phyloP scores from a whole-genome alignment of 2,888 invertebrate species.

The Aphidius colemani region DNA sequence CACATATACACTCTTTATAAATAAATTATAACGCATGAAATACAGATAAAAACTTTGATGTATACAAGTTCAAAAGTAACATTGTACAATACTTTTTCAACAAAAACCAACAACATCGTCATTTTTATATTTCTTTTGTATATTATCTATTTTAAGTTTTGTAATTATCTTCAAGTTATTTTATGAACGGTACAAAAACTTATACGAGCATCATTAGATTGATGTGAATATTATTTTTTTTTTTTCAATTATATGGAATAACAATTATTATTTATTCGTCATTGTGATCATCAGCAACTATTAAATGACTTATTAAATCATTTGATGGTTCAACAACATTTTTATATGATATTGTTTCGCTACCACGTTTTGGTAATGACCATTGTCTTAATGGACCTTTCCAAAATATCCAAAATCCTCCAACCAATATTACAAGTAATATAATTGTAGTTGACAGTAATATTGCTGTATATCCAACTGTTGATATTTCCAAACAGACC shows the following conservation, averaged over 20 bases:
- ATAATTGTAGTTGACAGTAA: constrained; percentile 46
- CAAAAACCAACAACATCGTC: too few relatives aligned
- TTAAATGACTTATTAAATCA: constrained; percentile 52
- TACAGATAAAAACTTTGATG: too few relatives aligned
- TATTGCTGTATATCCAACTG: constrained; percentile 41
- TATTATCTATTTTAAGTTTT: too few relatives aligned
- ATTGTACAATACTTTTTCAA: too few relatives aligned
- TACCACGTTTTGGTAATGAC: constrained; percentile 45
- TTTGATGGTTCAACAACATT: constrained; percentile 54
- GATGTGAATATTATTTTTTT: neutral
- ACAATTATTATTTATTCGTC: constrained; percentile 42
- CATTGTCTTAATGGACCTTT: constrained; percentile 46
- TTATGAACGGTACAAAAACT: too few relatives aligned
- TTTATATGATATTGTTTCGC: constrained; percentile 53
- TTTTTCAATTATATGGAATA: constrained; percentile 1
- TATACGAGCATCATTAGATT: too few relatives aligned
- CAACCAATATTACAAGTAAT: constrained; percentile 37
- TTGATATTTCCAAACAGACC: constrained; percentile 51
- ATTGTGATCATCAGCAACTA: constrained; percentile 45
- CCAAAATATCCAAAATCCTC: constrained; percentile 41
- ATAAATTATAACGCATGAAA: too few relatives aligned
- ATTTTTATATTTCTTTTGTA: too few relatives aligned
- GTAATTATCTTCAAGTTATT: too few relatives aligned
- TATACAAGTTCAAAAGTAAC: too few relatives aligned
- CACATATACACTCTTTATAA: too few relatives aligned